phyloP scores from a whole-genome alignment of 2,797 vertebrate species.

The Phoeniculus purpureus region DNA sequence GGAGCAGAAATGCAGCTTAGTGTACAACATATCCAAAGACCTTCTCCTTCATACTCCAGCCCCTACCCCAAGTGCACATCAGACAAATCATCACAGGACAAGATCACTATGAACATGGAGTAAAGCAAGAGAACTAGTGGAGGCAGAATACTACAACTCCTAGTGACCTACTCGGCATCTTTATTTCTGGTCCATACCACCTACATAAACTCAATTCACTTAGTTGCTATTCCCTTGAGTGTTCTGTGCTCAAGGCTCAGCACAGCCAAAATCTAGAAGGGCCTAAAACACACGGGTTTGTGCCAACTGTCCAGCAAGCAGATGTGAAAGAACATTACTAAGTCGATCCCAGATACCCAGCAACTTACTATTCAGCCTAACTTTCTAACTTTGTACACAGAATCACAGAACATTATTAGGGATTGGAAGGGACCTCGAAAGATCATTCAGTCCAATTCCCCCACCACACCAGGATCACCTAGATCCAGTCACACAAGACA shows the following conservation, averaged over 20 bases:
- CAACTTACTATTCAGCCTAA: neutral
- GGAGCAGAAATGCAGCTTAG: neutral
- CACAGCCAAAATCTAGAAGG: neutral
- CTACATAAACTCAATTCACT: neutral
- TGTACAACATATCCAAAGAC: neutral
- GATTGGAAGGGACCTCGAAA: too few relatives aligned
- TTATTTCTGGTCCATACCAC: neutral
- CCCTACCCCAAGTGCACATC: neutral
- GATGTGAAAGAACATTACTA: neutral
- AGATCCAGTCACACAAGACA: too few relatives aligned
- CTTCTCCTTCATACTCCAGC: slow-evolving; percentile 3
- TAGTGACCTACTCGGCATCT: neutral
- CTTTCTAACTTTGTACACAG: neutral
- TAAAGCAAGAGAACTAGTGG: neutral
- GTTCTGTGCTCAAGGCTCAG: neutral
- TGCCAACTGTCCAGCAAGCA: neutral
- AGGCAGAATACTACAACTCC: neutral
- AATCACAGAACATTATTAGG: too few relatives aligned
- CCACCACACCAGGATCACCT: too few relatives aligned
- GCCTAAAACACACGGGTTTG: neutral
- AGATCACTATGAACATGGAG: neutral
- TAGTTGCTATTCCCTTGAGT: neutral
- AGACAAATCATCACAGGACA: neutral
- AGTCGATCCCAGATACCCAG: neutral
- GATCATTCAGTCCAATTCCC: too few relatives aligned